phyloP scores from a whole-genome alignment of 2,888 invertebrate genomes.

The Agonopterix subpropinquella region DNA sequence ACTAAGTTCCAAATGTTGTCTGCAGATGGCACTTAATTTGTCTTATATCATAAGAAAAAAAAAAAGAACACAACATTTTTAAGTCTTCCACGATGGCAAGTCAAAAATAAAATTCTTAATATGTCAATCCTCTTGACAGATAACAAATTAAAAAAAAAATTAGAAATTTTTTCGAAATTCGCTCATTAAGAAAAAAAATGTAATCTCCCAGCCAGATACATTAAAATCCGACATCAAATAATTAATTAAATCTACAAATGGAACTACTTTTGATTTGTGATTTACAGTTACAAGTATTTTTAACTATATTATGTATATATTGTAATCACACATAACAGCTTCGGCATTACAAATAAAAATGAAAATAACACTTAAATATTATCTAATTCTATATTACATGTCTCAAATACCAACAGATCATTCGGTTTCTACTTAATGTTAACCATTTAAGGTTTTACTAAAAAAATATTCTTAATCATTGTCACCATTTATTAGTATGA shows the following conservation, averaged over 20 bases:
- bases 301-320: conserved; percentile 15
- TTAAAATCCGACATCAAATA: conserved; percentile 5
- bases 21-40: no score
- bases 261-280: conserved; percentile 5
- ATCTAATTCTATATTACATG: conserved; percentile 36
- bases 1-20: no score
- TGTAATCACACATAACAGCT: conserved; percentile 44
- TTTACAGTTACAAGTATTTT: background rate
- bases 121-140: no score
- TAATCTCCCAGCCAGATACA: conserved; percentile 32
- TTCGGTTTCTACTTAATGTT: conserved; percentile 39
- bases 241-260: conserved; percentile 1
- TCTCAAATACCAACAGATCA: conserved; percentile 52
- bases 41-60: no score
- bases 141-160: no score
- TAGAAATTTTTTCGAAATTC: no score
- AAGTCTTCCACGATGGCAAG: no score
- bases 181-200: conserved; percentile 9
- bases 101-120: no score
- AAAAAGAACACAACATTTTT: no score
- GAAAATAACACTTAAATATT: conserved; percentile 57
- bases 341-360: conserved; percentile 29
- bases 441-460: background rate
- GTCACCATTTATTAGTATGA: no score
- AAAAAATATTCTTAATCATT: conserved; percentile 21